phyloP scores from a whole-genome alignment of 2,888 invertebrate species.

The Dioctria rufipes region DNA sequence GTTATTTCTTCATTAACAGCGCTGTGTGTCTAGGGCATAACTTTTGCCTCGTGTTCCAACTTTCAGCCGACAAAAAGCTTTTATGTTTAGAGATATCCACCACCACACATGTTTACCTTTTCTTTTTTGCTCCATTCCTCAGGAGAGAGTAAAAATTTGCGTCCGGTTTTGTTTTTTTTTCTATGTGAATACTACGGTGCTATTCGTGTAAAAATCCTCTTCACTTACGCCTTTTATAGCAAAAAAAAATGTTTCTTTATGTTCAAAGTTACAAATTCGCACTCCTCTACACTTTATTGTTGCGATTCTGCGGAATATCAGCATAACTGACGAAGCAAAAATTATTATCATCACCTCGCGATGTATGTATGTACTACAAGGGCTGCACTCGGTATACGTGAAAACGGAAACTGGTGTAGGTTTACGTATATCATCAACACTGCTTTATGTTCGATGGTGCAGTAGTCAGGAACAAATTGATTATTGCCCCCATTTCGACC shows the following conservation, averaged over 20 bases:
- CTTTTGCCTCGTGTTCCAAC: background rate
- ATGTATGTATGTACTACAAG: background rate
- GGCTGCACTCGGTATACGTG: background rate
- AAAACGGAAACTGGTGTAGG: background rate
- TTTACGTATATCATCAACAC: slow-evolving; percentile 2
- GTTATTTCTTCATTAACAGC: too few relatives aligned
- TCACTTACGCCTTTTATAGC: background rate
- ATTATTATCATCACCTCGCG: background rate
- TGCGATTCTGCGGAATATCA: background rate
- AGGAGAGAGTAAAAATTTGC: too few relatives aligned
- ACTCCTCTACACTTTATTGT: background rate
- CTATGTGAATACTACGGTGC: background rate
- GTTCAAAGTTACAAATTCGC: too few relatives aligned
- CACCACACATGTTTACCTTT: too few relatives aligned
- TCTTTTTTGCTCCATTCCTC: background rate
- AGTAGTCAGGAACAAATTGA: slow-evolving; percentile 14
- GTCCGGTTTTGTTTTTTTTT: background rate
- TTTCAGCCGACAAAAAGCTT: background rate
- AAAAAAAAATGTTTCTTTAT: too few relatives aligned
- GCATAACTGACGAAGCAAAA: slow-evolving; percentile 28
- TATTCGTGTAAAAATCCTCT: slow-evolving; percentile 28
- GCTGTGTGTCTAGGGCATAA: too few relatives aligned
- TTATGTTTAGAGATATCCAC: background rate
- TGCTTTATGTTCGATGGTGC: background rate
- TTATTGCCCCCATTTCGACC: slow-evolving; percentile 30